Percentiles rank a stretch among this genome's conserved stretches.
Evolutionary conservation across 2,888 invertebrate genomes (phyloP).

Genomic region (Tetragonisca angustula): DNA sequence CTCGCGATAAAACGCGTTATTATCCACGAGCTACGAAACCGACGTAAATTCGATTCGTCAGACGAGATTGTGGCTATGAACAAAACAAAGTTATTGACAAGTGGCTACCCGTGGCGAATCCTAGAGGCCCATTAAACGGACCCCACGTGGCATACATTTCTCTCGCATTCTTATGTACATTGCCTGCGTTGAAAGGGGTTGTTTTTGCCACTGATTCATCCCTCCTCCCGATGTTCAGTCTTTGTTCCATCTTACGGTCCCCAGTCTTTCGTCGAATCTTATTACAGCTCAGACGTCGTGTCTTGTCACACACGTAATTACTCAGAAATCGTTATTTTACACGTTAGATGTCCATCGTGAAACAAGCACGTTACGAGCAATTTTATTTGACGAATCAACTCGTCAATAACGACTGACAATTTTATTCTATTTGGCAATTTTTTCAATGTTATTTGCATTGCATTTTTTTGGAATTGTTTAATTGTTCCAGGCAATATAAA

Average conservation of each 20-base stretch:
- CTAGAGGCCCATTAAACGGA: constrained; percentile 73
- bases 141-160: constrained; percentile 57
- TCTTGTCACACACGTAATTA: constrained; percentile 7
- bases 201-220: constrained; percentile 70
- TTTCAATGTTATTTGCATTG: neutral
- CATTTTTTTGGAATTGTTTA: neutral
- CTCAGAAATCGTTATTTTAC: too few species aligned
- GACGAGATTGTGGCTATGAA: constrained; percentile 64
- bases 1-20: constrained; percentile 48
- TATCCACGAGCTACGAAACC: constrained; percentile 68
- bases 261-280: constrained; percentile 26
- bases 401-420: neutral
- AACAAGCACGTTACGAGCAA: too few species aligned
- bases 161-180: constrained; percentile 59
- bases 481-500: neutral
- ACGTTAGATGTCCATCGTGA: too few species aligned
- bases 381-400: too few species aligned
- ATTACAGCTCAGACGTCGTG: constrained; percentile 37
- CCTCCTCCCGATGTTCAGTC: constrained; percentile 4
- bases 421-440: neutral
- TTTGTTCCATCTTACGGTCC: constrained; percentile 50
- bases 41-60: constrained; percentile 72
- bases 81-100: constrained; percentile 78
- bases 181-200: constrained; percentile 61
- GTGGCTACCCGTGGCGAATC: constrained; percentile 79